Percentiles rank a stretch among this genome's conserved stretches.
phyloP scores from a whole-genome alignment of 2,113 vertebrate species.

The Anoura caudifer region DNA sequence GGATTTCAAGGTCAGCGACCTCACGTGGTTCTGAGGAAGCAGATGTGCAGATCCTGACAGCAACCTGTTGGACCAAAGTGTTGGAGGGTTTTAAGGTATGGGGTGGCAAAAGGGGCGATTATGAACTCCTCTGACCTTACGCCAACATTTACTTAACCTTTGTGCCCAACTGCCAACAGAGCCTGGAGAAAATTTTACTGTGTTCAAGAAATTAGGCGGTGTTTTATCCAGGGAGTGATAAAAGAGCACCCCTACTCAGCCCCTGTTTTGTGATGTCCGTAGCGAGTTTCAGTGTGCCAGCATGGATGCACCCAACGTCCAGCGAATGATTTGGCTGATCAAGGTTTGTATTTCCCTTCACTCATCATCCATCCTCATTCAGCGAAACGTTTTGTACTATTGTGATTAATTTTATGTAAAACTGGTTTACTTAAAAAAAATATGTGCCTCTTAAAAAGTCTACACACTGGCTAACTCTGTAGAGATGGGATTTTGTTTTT shows the following conservation, averaged over 20 bases:
- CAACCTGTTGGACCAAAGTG: neutral
- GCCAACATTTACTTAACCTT: neutral
- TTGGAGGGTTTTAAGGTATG: neutral
- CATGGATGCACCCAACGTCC: neutral
- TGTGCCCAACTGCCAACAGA: neutral
- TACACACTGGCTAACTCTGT: constrained; percentile 82
- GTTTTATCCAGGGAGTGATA: neutral
- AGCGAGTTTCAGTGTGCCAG: neutral
- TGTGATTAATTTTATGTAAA: constrained; percentile 78
- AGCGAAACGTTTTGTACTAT: constrained; percentile 79
- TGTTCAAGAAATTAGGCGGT: neutral
- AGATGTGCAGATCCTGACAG: neutral
- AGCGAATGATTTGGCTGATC: neutral
- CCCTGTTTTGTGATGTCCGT: neutral
- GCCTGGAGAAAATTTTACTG: neutral
- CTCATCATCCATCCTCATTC: constrained; percentile 31
- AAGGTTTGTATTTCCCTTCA: constrained; percentile 22
- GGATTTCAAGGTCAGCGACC: neutral
- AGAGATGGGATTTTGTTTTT: constrained; percentile 64
- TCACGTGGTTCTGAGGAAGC: neutral
- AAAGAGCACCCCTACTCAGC: neutral
- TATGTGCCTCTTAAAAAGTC: constrained; percentile 81
- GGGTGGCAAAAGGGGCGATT: neutral
- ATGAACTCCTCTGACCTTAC: neutral
- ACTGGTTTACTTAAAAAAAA: constrained; percentile 64